These are phyloP conservation scores for Eurypyga helias DNA, from an alignment of 2,113 vertebrate genomes.

Conservation along the genomic window DNA sequence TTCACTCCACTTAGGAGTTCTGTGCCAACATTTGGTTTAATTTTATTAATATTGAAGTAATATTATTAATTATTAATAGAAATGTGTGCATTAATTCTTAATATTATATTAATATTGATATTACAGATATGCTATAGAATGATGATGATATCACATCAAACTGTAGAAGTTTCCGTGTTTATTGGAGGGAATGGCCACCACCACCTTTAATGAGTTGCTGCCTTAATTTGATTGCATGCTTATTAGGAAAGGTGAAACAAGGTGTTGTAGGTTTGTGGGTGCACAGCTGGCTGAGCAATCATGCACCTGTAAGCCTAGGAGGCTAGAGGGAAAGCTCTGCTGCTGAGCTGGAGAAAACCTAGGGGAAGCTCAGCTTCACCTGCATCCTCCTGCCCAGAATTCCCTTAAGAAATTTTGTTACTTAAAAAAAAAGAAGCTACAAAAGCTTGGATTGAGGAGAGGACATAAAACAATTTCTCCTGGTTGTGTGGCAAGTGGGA, in stretches of 20 bases:
- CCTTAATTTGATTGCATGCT: neutral
- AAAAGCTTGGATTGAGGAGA: neutral
- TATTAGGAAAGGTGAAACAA: neutral
- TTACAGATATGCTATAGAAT: neutral
- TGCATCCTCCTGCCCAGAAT: neutral
- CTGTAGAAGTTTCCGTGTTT: neutral
- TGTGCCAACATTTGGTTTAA: neutral
- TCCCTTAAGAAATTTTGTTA: neutral
- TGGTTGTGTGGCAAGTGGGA: neutral
- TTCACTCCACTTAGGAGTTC: neutral
- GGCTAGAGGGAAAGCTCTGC: neutral
- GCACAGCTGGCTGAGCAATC: neutral
- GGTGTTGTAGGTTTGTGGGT: neutral
- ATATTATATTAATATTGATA: constrained; percentile 50
- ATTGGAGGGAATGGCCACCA: neutral
- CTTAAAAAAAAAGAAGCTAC: neutral
- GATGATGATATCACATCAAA: neutral
- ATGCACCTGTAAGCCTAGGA: neutral
- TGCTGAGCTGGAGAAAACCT: neutral
- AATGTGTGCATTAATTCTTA: neutral
- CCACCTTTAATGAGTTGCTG: neutral
- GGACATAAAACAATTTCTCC: neutral
- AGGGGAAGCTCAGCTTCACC: neutral
- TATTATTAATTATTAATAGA: constrained; percentile 43
- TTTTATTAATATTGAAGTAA: constrained; percentile 48